phyloP scores from a whole-genome alignment of 2,888 invertebrate genomes.

The Pachliopta kotzebuea region DNA sequence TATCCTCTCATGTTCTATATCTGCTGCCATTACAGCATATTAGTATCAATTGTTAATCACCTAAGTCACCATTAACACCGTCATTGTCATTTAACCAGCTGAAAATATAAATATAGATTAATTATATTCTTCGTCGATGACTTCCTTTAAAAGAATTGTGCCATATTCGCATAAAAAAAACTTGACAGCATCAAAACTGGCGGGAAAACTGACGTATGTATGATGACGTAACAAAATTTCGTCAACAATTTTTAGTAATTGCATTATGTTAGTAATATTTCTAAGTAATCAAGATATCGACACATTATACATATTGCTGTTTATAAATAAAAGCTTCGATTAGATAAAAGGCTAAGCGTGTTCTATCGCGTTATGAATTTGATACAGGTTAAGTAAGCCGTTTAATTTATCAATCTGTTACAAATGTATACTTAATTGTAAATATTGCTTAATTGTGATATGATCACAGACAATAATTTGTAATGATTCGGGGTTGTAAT shows the following conservation, averaged over 20 bases:
- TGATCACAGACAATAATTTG: constrained; percentile 23
- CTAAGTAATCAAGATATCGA: not conserved
- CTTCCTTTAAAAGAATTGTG: too few relatives aligned
- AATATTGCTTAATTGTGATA: constrained; percentile 23
- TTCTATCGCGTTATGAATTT: constrained; percentile 17
- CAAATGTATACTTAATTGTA: constrained; percentile 13
- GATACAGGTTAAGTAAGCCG: constrained; percentile 17
- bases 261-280: not conserved
- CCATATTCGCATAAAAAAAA: too few relatives aligned
- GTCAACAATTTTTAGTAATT: not conserved
- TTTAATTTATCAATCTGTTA: constrained; percentile 8
- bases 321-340: constrained; percentile 15
- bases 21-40: too few relatives aligned
- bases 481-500: constrained; percentile 14
- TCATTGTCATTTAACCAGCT: too few relatives aligned
- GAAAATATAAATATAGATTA: too few relatives aligned
- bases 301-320: constrained; percentile 12
- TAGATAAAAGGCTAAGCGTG: constrained; percentile 18
- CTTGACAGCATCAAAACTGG: not conserved
- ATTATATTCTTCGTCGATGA: too few relatives aligned
- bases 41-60: too few relatives aligned
- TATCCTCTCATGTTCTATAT: too few relatives aligned
- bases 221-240: not conserved
- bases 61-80: too few relatives aligned
- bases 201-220: not conserved